Evolutionary conservation across 2,888 invertebrate genomes (phyloP), one percentile per base, ranked within the genome.

Genomic region (Standfussiana lucernea): DNA sequence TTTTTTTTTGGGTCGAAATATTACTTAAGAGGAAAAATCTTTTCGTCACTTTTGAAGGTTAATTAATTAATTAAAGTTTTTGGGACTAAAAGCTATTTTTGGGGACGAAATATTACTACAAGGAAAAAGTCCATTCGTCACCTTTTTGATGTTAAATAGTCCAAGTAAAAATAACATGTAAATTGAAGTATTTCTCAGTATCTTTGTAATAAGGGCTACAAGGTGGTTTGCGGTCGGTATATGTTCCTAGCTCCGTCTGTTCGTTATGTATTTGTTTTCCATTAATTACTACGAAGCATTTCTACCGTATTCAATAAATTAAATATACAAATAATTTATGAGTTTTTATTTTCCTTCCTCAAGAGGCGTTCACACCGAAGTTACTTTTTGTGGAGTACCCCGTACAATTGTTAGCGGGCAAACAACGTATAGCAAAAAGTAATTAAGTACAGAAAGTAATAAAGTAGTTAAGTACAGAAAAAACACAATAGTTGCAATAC

Each of bases 251-350:
- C 93, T 94, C 96, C 94, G 96, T 96, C 95, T 94, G 94, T 96
- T 95, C 92, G 93, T 96, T 96, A 94, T 89, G 86, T 89, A 92
- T 95, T 96, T 96, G 96, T 96, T 96, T 95, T 95, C 94, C 95
- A 95, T 95, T 95, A 93, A 93, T 94, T 95, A 94, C 88, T 95
- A 95, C 95, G 94, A 96, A 95, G 93, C 96, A 96, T 96, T 96
- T 96, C 96, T 96, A 96, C 96, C 96, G 95, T 96, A 96, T 95
- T 96, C 96, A 96, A 96, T 96, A 96, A 96, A 96, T 96, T 96
- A 96, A 96, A 96, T 96, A 96, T 96, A 96, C 96, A 96, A 96
- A 94, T 94, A 94, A 86, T 77, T 69, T 11, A 64, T 64, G 79
- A 68, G 77, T 72, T 83, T 82, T 79, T 66, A 78, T 83, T 80